Evolutionary conservation across 1,140 invertebrate genomes (phyloP).

Genomic region (Polyergus mexicanus): DNA sequence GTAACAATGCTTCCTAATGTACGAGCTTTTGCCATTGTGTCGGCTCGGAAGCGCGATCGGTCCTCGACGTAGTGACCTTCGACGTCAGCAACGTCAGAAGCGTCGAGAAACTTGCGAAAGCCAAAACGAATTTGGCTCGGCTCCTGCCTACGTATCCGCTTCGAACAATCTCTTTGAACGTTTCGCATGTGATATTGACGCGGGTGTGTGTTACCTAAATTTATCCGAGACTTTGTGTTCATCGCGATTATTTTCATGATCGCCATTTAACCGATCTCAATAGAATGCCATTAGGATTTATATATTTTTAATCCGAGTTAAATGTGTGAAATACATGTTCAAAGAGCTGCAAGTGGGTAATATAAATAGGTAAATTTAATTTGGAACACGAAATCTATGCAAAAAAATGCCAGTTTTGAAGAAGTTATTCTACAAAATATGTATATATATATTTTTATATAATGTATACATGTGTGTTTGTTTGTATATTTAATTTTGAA

Average conservation of each 20-base stretch:
- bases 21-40: conserved; percentile 46
- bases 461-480: background rate
- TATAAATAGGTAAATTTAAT: background rate
- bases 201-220: conserved; percentile 51
- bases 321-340: background rate
- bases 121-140: conserved; percentile 65
- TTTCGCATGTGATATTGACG: conserved; percentile 8
- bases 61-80: conserved; percentile 62
- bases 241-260: background rate
- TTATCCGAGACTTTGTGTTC: conserved; percentile 1
- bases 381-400: background rate
- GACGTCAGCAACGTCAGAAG: conserved; percentile 29
- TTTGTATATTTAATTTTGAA: background rate
- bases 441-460: background rate
- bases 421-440: background rate
- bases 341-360: too few species aligned
- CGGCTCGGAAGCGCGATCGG: conserved; percentile 41
- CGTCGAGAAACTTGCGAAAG: conserved; percentile 61
- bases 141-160: conserved; percentile 38
- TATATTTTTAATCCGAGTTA: conserved; percentile 5
- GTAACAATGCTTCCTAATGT: conserved; percentile 76
- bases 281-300: background rate
- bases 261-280: background rate
- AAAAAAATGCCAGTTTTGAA: background rate
- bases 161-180: conserved; percentile 47